Conservation (phyloP, 1,140 invertebrate species). For the Brachionus rubens region DNA sequence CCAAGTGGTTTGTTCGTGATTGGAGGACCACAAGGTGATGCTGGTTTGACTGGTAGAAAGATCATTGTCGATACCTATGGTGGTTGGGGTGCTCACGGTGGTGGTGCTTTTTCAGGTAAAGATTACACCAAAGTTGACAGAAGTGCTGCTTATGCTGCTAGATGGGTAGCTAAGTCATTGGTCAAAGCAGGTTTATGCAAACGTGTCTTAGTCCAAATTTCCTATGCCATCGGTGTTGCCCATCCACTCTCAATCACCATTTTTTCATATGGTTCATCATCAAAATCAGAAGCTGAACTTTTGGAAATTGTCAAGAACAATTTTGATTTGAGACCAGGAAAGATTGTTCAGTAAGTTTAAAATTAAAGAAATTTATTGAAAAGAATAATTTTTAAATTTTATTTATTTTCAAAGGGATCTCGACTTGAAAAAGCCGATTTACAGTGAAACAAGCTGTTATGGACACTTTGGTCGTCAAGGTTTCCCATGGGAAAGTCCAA, state of each 20-base stretch:
- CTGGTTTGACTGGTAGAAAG: constrained; percentile 89
- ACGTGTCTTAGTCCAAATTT: constrained; percentile 77
- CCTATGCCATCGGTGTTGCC: constrained; percentile 92
- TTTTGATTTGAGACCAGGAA: constrained; percentile 94
- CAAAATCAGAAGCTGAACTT: constrained; percentile 80
- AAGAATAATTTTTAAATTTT: background rate
- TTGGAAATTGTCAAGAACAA: constrained; percentile 87
- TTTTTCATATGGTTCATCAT: constrained; percentile 92
- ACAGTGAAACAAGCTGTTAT: constrained; percentile 92
- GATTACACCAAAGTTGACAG: constrained; percentile 92
- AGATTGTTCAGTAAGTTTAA: constrained; percentile 78
- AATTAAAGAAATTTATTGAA: background rate
- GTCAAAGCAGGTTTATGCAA: constrained; percentile 83
- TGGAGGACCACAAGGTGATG: constrained; percentile 86
- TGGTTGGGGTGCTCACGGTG: constrained; percentile 94
- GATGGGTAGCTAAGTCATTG: constrained; percentile 92
- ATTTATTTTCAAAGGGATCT: constrained; percentile 67
- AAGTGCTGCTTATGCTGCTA: constrained; percentile 89
- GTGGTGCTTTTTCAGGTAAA: constrained; percentile 91
- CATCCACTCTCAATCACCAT: constrained; percentile 93
- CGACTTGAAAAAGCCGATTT: constrained; percentile 88
- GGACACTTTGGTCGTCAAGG: constrained; percentile 95
- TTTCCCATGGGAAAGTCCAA: constrained; percentile 94
- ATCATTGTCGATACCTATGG: constrained; percentile 98
- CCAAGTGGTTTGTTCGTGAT: constrained; percentile 93